Conservation (phyloP, 2,113 vertebrate species). For the Girardinichthys multiradiatus region DNA sequence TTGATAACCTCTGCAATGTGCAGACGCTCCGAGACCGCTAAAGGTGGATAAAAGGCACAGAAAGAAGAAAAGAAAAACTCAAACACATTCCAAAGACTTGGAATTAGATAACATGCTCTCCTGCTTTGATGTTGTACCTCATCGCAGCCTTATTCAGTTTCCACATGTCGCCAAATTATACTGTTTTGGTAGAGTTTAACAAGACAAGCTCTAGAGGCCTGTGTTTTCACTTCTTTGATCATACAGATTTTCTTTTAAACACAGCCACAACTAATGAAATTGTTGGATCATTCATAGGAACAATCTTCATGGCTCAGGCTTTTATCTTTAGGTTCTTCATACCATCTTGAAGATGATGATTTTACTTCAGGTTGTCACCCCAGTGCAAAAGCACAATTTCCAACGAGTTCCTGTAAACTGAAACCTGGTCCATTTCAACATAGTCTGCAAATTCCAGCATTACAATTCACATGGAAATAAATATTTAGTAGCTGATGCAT, state of each 20-base stretch:
- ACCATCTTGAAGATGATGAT: not conserved
- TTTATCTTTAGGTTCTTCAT: not conserved
- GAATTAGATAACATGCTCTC: constrained; percentile 44
- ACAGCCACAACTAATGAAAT: too few relatives aligned
- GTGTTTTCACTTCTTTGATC: constrained; percentile 46
- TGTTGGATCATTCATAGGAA: not conserved
- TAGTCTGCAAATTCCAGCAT: not conserved
- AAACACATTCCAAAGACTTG: constrained; percentile 60
- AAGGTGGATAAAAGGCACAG: constrained; percentile 30
- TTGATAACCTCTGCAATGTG: constrained; percentile 57
- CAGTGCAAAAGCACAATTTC: not conserved
- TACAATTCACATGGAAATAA: not conserved
- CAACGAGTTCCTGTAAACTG: not conserved
- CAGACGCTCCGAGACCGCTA: constrained; percentile 32
- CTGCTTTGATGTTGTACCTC: constrained; percentile 56
- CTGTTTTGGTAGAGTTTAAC: constrained; percentile 27
- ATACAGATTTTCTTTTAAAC: constrained; percentile 9
- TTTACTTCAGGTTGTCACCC: too few relatives aligned
- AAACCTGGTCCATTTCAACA: too few relatives aligned
- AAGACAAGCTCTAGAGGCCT: constrained; percentile 8
- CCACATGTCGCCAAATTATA: constrained; percentile 49
- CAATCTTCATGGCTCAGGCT: not conserved
- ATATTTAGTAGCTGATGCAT: too few relatives aligned
- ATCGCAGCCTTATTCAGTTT: constrained; percentile 46
- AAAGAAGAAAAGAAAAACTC: not conserved